These are phyloP conservation scores for Cladorhizidae sp. DNA, from an alignment of 37 sponge, comb jelly and placozoan genomes.

Conservation along the genomic window DNA sequence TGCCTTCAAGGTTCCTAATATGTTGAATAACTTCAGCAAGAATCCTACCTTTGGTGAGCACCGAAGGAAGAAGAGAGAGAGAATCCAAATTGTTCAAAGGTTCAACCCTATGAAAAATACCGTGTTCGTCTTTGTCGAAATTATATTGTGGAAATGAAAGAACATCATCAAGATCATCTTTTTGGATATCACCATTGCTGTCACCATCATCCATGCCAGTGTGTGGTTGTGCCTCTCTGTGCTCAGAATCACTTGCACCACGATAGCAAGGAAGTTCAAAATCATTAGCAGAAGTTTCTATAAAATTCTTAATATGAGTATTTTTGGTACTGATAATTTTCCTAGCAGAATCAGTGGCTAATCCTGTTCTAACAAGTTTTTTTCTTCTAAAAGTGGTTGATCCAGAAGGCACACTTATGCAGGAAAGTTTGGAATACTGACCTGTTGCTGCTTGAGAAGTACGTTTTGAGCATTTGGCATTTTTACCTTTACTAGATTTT, in stretches of 20 bases:
- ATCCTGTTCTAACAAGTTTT: no score
- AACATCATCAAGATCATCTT: not conserved
- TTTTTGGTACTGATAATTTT: no score
- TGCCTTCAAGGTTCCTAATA: not conserved
- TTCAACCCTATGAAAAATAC: slow-evolving; percentile 45
- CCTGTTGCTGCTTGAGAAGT: not conserved
- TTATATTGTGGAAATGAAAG: not conserved
- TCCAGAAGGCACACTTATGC: not conserved
- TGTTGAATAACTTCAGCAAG: slow-evolving; percentile 13
- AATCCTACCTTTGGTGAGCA: not conserved
- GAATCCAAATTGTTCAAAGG: slow-evolving; percentile 22
- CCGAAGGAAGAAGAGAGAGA: slow-evolving; percentile 14
- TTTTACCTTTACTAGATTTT: not conserved
- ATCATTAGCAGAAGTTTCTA: no score
- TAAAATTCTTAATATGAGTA: no score
- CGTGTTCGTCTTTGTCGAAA: not conserved
- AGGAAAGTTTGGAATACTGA: not conserved
- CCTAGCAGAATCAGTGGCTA: no score
- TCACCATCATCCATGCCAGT: no score
- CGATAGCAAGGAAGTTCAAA: no score
- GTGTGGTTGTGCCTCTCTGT: no score
- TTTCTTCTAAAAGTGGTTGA: not conserved
- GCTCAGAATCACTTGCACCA: no score
- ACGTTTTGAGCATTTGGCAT: not conserved
- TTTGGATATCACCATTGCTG: not conserved